Evolutionary conservation across 2,113 vertebrate species (phyloP).

Genomic region (Promerops cafer): DNA sequence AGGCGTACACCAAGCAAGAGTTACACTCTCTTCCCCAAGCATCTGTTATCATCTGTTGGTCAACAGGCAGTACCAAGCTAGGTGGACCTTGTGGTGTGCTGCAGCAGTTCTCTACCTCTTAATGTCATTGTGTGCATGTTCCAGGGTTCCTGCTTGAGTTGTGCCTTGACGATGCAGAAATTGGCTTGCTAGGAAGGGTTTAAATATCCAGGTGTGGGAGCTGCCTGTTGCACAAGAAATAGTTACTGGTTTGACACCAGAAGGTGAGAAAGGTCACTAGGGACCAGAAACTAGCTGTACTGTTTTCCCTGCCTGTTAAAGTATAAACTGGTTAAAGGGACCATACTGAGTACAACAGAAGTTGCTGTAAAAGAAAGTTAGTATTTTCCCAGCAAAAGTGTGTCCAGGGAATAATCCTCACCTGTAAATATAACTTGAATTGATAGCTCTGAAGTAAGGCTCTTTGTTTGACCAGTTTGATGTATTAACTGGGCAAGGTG

Average conservation of each 20-base stretch:
- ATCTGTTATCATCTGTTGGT: not conserved
- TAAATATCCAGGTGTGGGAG: not conserved
- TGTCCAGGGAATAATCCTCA: not conserved
- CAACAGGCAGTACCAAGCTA: not conserved
- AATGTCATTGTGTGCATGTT: not conserved
- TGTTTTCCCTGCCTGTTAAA: not conserved
- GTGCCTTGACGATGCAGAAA: not conserved
- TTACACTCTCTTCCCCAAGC: not conserved
- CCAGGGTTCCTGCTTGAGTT: not conserved
- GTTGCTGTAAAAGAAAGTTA: not conserved
- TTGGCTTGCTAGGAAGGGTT: not conserved
- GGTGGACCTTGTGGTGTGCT: not conserved
- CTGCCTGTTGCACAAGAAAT: not conserved
- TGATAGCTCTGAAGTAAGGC: not conserved
- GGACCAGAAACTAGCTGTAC: not conserved
- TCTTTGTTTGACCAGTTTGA: not conserved
- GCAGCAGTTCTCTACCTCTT: not conserved
- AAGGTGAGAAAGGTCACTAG: not conserved
- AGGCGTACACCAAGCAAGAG: fast-evolving
- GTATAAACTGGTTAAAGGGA: not conserved
- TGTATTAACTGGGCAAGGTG: not conserved
- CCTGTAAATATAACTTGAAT: not conserved
- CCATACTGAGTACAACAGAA: not conserved
- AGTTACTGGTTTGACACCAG: not conserved
- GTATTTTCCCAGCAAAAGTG: not conserved